Evolutionary conservation across 2,888 invertebrate genomes (phyloP), one percentile per base, ranked within the genome.

Genomic region (Bhutanitis thaidina): DNA sequence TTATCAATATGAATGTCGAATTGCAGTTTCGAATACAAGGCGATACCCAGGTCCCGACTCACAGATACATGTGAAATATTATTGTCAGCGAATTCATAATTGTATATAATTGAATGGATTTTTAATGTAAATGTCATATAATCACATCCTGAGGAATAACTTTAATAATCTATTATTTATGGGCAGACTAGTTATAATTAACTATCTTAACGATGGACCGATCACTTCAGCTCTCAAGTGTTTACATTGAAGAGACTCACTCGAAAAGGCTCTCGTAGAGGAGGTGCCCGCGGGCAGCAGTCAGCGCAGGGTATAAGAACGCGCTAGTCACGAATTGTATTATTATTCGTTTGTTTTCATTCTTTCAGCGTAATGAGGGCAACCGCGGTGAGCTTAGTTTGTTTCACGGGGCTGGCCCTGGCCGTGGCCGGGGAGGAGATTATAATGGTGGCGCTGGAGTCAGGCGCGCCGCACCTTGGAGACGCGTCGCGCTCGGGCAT

Each of bases 181-280:
- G n/a, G n/a, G n/a, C n/a, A n/a, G n/a, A n/a, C n/a, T n/a, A n/a
- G n/a, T n/a, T n/a, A n/a, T n/a, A n/a, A n/a, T n/a, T n/a, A n/a
- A n/a, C n/a, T n/a, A n/a, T n/a, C n/a, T n/a, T n/a, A n/a, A n/a
- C n/a, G n/a, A n/a, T n/a, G n/a, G n/a, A n/a, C n/a, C n/a, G n/a
- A n/a, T n/a, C n/a, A n/a, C 20, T 20, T 20, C 20, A 20, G 20
- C 5, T 5, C 20, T 43, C 37, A 15, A 45, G 45, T 45, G 45
- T 45, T 44, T 36, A 37, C 95, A 94, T 67, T 94, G 93, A 92
- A 64, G n/a, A 34, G 67, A 62, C 58, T 13, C 25, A 3, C 35
- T 27, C 36, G 30, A 46, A n/a, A 10, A 15, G 35, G 35, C 30
- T 3, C 43, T 43, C 49, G 10, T 12, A 20, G 38, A 20, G 44